Percentiles rank a stretch among this genome's conserved stretches.
These are phyloP conservation scores for Pristionchus exspectatus DNA, from an alignment of 2,888 invertebrate species.

Conservation along the genomic window DNA sequence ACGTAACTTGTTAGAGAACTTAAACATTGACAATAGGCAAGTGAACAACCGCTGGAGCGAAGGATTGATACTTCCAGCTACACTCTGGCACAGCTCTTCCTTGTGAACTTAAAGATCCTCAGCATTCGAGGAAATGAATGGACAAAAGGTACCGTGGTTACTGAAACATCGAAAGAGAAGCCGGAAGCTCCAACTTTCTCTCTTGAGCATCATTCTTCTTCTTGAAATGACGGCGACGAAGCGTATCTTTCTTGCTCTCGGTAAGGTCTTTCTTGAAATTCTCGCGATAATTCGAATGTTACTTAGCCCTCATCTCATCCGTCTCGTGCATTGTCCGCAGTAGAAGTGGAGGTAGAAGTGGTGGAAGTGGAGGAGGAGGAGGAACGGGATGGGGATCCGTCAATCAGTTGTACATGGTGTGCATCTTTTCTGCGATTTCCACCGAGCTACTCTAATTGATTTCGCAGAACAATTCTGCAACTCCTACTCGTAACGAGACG, in stretches of 20 bases:
- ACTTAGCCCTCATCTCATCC: background rate
- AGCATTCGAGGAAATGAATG: background rate
- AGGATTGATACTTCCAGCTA: background rate
- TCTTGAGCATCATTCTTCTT: constrained; percentile 15
- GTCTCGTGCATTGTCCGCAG: constrained; percentile 6
- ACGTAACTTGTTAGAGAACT: no score
- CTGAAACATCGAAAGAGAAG: background rate
- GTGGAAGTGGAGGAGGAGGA: constrained; percentile 23
- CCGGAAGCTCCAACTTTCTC: background rate
- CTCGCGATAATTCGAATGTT: background rate
- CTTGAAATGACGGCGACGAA: background rate
- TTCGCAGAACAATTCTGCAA: background rate
- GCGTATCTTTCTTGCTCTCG: background rate
- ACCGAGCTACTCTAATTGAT: background rate
- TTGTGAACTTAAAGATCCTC: background rate
- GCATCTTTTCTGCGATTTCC: background rate
- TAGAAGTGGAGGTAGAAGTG: background rate
- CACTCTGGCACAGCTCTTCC: background rate
- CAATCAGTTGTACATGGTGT: background rate
- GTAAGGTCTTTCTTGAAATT: background rate
- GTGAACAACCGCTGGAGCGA: background rate
- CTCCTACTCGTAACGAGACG: background rate
- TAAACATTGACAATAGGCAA: background rate
- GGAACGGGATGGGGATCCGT: background rate
- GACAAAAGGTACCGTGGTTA: constrained; percentile 18